Percentiles rank a stretch among this genome's conserved stretches.
These are phyloP conservation scores for Magallana gigas DNA, from an alignment of 1,140 invertebrate species.

Conservation along the genomic window DNA sequence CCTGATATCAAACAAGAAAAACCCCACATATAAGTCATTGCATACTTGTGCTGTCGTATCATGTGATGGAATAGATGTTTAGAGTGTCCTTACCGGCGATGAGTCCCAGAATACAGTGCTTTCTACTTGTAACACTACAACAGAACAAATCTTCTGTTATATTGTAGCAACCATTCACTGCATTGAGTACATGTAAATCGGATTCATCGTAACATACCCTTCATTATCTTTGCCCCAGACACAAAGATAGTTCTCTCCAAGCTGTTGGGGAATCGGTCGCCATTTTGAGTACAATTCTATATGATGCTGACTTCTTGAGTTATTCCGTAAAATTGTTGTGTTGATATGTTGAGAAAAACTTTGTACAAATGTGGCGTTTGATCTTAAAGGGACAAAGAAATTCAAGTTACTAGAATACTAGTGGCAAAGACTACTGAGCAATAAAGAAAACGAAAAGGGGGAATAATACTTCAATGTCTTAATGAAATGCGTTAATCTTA, in stretches of 20 bases:
- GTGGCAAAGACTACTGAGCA: too few species aligned
- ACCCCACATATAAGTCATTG: too few species aligned
- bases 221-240: not conserved
- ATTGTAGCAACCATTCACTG: too few species aligned
- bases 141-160: not conserved
- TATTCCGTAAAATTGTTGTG: not conserved
- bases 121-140: not conserved
- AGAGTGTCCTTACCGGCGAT: not conserved
- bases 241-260: not conserved
- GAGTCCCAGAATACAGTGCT: not conserved
- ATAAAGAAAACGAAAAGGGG: too few species aligned
- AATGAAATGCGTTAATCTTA: too few species aligned
- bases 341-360: constrained; percentile 23
- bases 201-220: not conserved
- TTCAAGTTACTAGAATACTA: too few species aligned
- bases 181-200: too few species aligned
- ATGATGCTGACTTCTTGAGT: not conserved
- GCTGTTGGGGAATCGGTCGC: not conserved
- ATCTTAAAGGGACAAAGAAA: not conserved
- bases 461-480: too few species aligned
- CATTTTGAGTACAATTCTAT: constrained; percentile 8
- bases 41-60: too few species aligned
- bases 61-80: too few species aligned
- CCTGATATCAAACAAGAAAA: too few species aligned
- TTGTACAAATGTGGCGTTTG: not conserved